Evolutionary conservation across 2,888 invertebrate species (phyloP), one percentile per base, ranked within the genome.

Genomic region (Microdon myrmicae): DNA sequence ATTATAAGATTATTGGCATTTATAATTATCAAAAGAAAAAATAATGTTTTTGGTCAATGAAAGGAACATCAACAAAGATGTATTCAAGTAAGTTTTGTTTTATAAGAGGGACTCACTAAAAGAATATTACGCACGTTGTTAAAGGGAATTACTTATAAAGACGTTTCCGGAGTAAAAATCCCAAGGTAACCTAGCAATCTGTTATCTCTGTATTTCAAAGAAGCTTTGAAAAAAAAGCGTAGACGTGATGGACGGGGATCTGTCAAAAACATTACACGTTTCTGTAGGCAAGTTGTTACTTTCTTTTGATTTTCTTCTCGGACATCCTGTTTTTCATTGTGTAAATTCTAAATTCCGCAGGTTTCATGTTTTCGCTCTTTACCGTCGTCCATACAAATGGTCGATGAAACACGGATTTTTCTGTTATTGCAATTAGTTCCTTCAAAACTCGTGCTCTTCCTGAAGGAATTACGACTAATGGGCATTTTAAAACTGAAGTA

Each of bases 141-240:
- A n/a, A n/a, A n/a, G n/a, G n/a, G n/a, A n/a, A n/a, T n/a, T n/a
- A n/a, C n/a, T n/a, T n/a, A n/a, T n/a, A n/a, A n/a, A n/a, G n/a
- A n/a, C n/a, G n/a, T n/a, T n/a, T n/a, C n/a, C n/a, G n/a, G n/a
- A n/a, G n/a, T n/a, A n/a, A n/a, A n/a, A n/a, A n/a, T n/a, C n/a
- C n/a, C n/a, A n/a, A n/a, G 35, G 55, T 55, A 47, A 47, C 55
- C 55, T 55, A 55, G 55, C 55, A 55, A 55, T 47, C 34, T 47
- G 47, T 53, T 53, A 19, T 26, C 16, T 14, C 4, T 28, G 2
- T 1, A 20, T 14, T 28, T 47, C 5, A n/a, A n/a, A n/a, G n/a
- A n/a, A n/a, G n/a, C n/a, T 35, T 17, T 19, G 10, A 7, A 20
- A 37, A 16, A 22, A 38, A 22, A 9, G 29, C 8, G 8, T 23